Evolutionary conservation across 2,113 vertebrate genomes (phyloP), one percentile per base, ranked within the genome.

Genomic region (Rhabdomys dilectus): DNA sequence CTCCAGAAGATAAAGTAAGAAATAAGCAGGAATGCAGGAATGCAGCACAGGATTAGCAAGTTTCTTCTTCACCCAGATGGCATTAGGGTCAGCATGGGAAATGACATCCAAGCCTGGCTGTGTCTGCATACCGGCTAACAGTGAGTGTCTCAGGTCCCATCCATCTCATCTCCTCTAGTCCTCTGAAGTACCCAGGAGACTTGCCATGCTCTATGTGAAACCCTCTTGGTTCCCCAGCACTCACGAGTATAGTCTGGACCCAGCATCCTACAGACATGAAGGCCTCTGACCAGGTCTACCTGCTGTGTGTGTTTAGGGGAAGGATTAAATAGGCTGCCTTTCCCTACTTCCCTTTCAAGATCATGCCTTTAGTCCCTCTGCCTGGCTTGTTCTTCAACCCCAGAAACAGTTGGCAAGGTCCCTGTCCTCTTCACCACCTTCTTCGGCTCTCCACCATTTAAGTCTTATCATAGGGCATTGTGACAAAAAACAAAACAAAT

Each of bases 401-500:
- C 58, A 42, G 45, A 76, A 58, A 51, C 2, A 4, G 1, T 76
- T 75, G 16, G 36, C 42, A 29, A 45, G 70, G 64, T 64, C 73
- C 10, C 36, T 4, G 4, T 94, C 34, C 24, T 78, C 64, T 58
- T 45, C 82, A 36, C 19, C 0, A 34, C 78, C 42, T 64, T 89
- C 42, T 64, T 89, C 3, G 66, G 42, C 70, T 93, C 88, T 88
- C 58, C 82, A 7, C 68, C 19, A 12, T 24, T 29, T 34, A 89
- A 81, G 36, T 39, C 56, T 21, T n/a, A 75, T 12, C 9, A 45
- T 2, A 60, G 31, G n/a, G 56, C 0, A 0, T 34, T 0, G 0
- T 75, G 77, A 48, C 68, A 31, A 39, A 58, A 91, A 66, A 70
- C 56, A 81, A 39, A 70, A 7, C 4, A 17, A 68, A 68, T 36